Percentiles rank a stretch among this genome's conserved stretches.
Evolutionary conservation across 2,797 vertebrate species (phyloP).

Genomic region (Linurgus olivaceus): DNA sequence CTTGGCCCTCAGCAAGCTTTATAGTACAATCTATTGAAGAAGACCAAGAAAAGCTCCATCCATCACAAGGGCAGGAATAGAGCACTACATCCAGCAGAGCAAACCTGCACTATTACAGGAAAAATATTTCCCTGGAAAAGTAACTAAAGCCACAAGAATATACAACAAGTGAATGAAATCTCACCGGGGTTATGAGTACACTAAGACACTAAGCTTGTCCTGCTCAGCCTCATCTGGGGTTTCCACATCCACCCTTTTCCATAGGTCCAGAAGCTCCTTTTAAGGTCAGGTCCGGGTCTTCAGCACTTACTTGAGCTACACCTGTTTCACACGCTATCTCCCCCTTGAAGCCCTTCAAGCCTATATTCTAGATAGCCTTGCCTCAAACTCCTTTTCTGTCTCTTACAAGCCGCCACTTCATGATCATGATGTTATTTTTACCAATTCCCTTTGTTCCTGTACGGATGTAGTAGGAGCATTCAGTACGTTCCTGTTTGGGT

Average conservation of each 20-base stretch:
- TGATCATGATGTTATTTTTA: rapidly evolving
- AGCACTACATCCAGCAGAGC: rapidly evolving
- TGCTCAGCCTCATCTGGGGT: not conserved
- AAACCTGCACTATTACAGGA: not conserved
- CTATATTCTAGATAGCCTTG: rapidly evolving
- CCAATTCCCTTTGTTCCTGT: not conserved
- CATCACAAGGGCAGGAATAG: not conserved
- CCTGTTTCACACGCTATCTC: rapidly evolving
- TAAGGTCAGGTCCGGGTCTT: not conserved
- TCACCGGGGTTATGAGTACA: not conserved
- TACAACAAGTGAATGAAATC: not conserved
- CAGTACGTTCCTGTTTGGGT: rapidly evolving
- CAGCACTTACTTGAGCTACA: rapidly evolving
- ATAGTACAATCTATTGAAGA: rapidly evolving
- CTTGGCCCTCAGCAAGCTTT: not conserved
- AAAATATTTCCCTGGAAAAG: not conserved
- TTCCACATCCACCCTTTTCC: not conserved
- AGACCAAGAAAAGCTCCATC: not conserved
- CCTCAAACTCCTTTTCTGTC: not conserved
- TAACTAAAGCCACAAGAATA: not conserved
- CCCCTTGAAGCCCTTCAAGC: rapidly evolving
- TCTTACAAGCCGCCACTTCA: rapidly evolving
- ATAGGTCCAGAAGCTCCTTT: not conserved
- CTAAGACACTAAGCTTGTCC: not conserved
- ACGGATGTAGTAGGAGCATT: rapidly evolving